Conservation (phyloP, 2,888 invertebrate species). For the Zaprionus bogoriensis region DNA sequence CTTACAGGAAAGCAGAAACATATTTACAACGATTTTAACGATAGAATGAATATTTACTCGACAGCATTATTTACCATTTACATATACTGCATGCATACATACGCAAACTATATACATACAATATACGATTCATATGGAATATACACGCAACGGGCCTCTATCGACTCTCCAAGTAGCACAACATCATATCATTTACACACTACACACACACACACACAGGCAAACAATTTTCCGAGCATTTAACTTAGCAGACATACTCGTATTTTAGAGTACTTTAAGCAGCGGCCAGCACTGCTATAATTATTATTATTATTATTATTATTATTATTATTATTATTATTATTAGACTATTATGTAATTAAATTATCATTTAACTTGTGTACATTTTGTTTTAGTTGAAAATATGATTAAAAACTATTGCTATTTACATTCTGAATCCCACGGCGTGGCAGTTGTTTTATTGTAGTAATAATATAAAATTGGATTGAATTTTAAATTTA, state of each 20-base stretch:
- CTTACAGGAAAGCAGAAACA: slow-evolving; percentile 52
- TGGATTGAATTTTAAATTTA: neutral
- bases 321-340: slow-evolving; percentile 31
- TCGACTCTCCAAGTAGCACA: slow-evolving; percentile 41
- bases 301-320: slow-evolving; percentile 1
- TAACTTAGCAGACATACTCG: slow-evolving; percentile 36
- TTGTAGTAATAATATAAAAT: neutral
- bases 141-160: slow-evolving; percentile 22
- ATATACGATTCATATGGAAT: slow-evolving; percentile 17
- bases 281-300: neutral
- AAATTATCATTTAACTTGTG: slow-evolving; percentile 62
- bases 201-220: slow-evolving; percentile 23
- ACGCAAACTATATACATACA: slow-evolving; percentile 27
- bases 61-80: slow-evolving; percentile 61
- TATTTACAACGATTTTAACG: slow-evolving; percentile 78
- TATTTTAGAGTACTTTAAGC: slow-evolving; percentile 35
- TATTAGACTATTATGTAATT: slow-evolving; percentile 15
- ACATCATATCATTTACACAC: slow-evolving; percentile 57
- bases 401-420: slow-evolving; percentile 61
- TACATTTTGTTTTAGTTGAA: slow-evolving; percentile 77
- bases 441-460: slow-evolving; percentile 30
- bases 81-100: slow-evolving; percentile 46
- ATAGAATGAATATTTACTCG: slow-evolving; percentile 41
- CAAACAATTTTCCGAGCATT: slow-evolving; percentile 33
- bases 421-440: slow-evolving; percentile 76